A percentile compares a stretch with the other conserved stretches of the same genome.
Evolutionary conservation across 2,888 invertebrate species (phyloP).

Genomic region (Mystacides longicornis): DNA sequence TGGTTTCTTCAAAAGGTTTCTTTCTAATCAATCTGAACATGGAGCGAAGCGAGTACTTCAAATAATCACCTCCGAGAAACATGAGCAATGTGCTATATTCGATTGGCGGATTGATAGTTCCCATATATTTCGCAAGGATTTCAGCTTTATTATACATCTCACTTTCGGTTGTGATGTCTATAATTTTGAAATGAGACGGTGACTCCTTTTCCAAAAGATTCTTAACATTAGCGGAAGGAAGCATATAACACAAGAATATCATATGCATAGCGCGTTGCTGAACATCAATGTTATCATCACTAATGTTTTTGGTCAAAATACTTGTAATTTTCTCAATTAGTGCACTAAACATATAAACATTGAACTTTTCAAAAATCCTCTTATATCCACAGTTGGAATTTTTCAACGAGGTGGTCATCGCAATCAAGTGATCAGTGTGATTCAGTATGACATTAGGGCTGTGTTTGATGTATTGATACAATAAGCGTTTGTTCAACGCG

Average conservation of each 20-base stretch:
- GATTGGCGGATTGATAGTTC: background rate
- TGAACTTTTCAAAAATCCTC: conserved; percentile 24
- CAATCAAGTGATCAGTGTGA: background rate
- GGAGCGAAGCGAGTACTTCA: background rate
- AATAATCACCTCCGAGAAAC: background rate
- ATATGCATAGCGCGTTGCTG: background rate
- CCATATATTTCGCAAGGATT: background rate
- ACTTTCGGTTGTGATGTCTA: background rate
- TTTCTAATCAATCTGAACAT: background rate
- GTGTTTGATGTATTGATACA: background rate
- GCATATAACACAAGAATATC: background rate
- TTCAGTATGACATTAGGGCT: background rate
- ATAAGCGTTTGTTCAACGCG: background rate
- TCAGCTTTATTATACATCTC: background rate
- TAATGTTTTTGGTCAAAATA: background rate
- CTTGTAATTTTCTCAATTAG: conserved; percentile 19
- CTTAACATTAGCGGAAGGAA: background rate
- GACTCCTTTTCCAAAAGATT: background rate
- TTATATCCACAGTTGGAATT: conserved; percentile 20
- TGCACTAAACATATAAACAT: conserved; percentile 16
- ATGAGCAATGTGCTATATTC: background rate
- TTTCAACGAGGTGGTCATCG: background rate
- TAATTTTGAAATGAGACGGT: background rate
- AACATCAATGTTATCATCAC: background rate
- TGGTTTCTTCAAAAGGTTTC: background rate